Conservation (phyloP, 2,113 vertebrate species). For the Aspiorhynchus laticeps region DNA sequence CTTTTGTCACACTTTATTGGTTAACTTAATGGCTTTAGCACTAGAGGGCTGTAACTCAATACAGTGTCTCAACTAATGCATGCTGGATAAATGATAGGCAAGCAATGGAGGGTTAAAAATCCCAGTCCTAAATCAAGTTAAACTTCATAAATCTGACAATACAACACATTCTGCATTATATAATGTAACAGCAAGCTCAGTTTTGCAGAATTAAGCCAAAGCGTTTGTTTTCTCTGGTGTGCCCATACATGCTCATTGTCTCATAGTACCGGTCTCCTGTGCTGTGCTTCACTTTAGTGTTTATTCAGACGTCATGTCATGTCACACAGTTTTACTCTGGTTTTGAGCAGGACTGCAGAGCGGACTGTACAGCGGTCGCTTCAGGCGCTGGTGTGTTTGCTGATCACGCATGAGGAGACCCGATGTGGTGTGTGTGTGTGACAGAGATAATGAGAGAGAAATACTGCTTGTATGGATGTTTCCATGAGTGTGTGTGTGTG, state of each 20-base stretch:
- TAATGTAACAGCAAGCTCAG: not conserved
- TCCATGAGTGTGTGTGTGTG: not conserved
- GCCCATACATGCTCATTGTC: not conserved
- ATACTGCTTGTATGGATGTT: not conserved
- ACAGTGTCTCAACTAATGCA: not conserved
- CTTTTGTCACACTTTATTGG: not conserved
- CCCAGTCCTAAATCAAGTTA: not conserved
- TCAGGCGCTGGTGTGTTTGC: not conserved
- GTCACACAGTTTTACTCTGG: not conserved
- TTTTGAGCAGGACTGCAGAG: not conserved
- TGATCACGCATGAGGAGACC: not conserved
- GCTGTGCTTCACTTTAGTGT: not conserved
- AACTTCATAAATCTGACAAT: not conserved
- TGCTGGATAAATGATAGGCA: not conserved
- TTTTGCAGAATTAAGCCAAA: not conserved
- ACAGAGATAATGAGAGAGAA: not conserved
- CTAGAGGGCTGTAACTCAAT: not conserved
- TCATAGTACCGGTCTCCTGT: not conserved
- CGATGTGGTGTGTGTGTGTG: not conserved
- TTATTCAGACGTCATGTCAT: not conserved
- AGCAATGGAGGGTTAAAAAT: not conserved
- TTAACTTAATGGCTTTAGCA: not conserved
- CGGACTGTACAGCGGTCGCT: not conserved
- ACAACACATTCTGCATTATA: not conserved
- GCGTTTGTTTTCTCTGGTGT: not conserved